These are phyloP conservation scores for Bubalus kerabau DNA, from an alignment of 2,113 vertebrate species.

Conservation along the genomic window DNA sequence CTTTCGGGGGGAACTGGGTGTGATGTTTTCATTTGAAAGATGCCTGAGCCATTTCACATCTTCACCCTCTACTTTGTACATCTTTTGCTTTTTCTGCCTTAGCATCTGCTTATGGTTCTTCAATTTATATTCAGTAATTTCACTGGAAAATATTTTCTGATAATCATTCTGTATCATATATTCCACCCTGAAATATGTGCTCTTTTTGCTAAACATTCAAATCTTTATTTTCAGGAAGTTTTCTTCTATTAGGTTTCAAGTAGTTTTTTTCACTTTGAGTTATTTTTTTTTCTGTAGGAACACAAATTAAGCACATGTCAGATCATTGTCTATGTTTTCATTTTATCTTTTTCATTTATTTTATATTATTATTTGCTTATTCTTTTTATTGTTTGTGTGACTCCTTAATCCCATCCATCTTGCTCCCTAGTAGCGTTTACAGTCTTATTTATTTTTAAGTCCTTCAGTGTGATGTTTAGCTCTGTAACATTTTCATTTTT, in stretches of 20 bases:
- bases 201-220: not conserved
- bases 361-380: not conserved
- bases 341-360: not conserved
- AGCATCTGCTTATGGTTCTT: not conserved
- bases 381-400: not conserved
- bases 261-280: not conserved
- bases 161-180: not conserved
- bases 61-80: not conserved
- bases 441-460: not conserved
- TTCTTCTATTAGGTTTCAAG: not conserved
- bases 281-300: not conserved
- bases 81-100: not conserved
- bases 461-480: not conserved
- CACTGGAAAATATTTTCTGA: not conserved
- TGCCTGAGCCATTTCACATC: not conserved
- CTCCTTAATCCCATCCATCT: not conserved
- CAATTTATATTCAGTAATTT: not conserved
- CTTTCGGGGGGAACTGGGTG: not conserved
- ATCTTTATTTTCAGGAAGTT: not conserved
- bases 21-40: not conserved
- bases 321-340: not conserved
- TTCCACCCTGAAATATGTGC: not conserved
- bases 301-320: not conserved
- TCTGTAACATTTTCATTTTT: not conserved
- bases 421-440: not conserved